These are phyloP conservation scores for Hyphantria cunea DNA, from an alignment of 1,140 invertebrate genomes.

Conservation along the genomic window DNA sequence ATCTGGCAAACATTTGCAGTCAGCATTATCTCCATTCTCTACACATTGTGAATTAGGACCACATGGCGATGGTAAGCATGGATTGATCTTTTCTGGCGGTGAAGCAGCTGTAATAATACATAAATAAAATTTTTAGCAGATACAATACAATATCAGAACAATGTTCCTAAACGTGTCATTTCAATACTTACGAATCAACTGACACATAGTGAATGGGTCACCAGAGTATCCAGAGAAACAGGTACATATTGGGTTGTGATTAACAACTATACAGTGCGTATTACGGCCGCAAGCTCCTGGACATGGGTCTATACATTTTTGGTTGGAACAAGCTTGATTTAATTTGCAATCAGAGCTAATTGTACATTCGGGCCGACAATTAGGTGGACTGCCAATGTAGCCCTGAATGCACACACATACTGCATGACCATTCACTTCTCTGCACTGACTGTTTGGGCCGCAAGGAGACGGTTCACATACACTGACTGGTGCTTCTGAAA, in stretches of 20 bases:
- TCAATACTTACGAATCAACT: conserved; percentile 79
- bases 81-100: conserved; percentile 73
- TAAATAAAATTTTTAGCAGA: neutral
- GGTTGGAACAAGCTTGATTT: conserved; percentile 84
- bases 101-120: conserved; percentile 47
- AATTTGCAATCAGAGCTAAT: conserved; percentile 87
- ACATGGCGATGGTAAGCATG: conserved; percentile 85
- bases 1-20: conserved; percentile 84
- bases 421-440: conserved; percentile 84
- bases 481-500: conserved; percentile 62
- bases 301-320: conserved; percentile 89
- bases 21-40: conserved; percentile 81
- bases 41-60: conserved; percentile 85
- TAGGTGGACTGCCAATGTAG: conserved; percentile 87
- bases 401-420: conserved; percentile 87
- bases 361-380: conserved; percentile 88
- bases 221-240: conserved; percentile 84
- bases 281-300: conserved; percentile 87
- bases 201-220: conserved; percentile 85
- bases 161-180: too few relatives aligned
- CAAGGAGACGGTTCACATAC: conserved; percentile 85
- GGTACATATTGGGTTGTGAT: conserved; percentile 86
- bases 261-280: conserved; percentile 85
- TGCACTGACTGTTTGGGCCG: conserved; percentile 87
- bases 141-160: neutral